Base-by-base conservation (phyloP, 2,113 vertebrate genomes). In the Ibidorhyncha struthersii region DNA sequence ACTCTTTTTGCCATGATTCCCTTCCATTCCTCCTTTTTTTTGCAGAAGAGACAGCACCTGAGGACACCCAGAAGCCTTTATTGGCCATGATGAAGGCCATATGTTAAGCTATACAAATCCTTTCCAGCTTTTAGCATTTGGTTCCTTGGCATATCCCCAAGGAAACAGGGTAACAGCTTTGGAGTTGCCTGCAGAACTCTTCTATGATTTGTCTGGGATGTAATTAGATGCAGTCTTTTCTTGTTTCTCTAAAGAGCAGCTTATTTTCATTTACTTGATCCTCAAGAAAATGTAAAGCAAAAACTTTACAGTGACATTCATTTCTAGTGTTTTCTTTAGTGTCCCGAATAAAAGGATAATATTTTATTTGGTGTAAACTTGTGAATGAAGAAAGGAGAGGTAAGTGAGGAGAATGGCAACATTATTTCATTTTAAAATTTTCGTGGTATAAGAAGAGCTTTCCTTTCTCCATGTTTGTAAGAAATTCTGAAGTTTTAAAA, bases 121-220 rank as follows among this genome's bases (percentile, higher is more conserved):
- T 82, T 91, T 94, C 94, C 93, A 95, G 78, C 4, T 91, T 91
- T 82, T 34, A 90, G 22, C 78, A 82, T 96, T 93, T 90, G 58
- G 12, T 82, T 89, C 41, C 34, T 82, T 95, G 93, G 91, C 93
- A 38, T 10, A 56, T 85, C 20, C 45, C 91, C 86, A 96, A 72
- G 45, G 47, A 92, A 79, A 49, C 6, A 40, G 3, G 41, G 69
- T 7, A 82, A 82, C 86, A 93, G 89, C 77, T 91, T 84, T 76
- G 38, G 52, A 81, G 18, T 7, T 86, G 30, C 69, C 61, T 58
- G 38, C 55, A 81, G 55, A 84, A 36, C 25, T 53, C 18, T 63
- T 16, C 14, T 23, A 1, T 50, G 26, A 52, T 55, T 80, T 80
- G 11, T 82, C 56, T 38, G 10, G n/a, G 43, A 67, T 27, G 45